Percentiles rank a stretch among this genome's conserved stretches.
Evolutionary conservation across 2,888 invertebrate species (phyloP).

Genomic region (Aspidiotus rigidus): DNA sequence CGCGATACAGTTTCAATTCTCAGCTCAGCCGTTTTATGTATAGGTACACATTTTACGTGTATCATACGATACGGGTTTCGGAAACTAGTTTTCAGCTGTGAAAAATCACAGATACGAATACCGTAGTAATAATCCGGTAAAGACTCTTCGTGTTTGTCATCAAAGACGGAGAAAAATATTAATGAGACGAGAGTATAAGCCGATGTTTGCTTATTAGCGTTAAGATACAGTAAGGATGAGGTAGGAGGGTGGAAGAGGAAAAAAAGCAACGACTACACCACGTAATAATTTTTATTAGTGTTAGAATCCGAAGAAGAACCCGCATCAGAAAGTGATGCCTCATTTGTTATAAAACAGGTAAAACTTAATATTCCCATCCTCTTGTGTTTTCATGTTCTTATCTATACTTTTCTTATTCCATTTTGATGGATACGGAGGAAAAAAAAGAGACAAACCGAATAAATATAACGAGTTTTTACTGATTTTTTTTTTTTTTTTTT

Average conservation of each 20-base stretch:
- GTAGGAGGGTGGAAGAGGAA: neutral
- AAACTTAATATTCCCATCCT: constrained; percentile 32
- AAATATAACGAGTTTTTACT: constrained; percentile 17
- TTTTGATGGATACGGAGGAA: constrained; percentile 19
- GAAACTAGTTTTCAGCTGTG: constrained; percentile 30
- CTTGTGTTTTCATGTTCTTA: constrained; percentile 27
- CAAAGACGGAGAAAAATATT: constrained; percentile 27
- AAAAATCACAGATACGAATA: constrained; percentile 32
- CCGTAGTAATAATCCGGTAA: constrained; percentile 26
- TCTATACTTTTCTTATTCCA: constrained; percentile 8
- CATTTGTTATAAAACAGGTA: constrained; percentile 33
- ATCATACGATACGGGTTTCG: constrained; percentile 22
- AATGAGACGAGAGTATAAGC: constrained; percentile 32
- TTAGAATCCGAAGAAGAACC: constrained; percentile 30
- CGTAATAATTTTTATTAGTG: constrained; percentile 33
- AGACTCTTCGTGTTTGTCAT: constrained; percentile 31
- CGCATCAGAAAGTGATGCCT: constrained; percentile 34
- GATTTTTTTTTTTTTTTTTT: too few species aligned
- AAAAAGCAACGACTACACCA: constrained; percentile 19
- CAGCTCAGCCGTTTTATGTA: too few species aligned
- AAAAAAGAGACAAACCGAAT: constrained; percentile 15
- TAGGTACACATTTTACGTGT: too few species aligned
- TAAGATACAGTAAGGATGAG: neutral
- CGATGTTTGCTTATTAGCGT: constrained; percentile 30
- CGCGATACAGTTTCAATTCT: constrained; percentile 24